Evolutionary conservation across 1,140 invertebrate species (phyloP), one percentile per base, ranked within the genome.

Genomic region (Drosophila burlai): DNA sequence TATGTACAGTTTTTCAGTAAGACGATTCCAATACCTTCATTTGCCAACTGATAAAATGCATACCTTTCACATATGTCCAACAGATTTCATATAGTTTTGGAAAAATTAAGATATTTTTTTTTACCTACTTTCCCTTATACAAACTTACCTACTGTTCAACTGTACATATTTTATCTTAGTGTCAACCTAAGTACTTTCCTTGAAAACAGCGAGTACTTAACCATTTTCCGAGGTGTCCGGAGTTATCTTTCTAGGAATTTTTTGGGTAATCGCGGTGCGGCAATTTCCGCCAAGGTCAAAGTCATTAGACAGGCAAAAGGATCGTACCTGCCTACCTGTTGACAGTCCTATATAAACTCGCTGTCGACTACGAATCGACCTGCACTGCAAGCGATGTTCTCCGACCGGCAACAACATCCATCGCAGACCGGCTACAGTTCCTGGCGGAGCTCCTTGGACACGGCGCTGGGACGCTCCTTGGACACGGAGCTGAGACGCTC

Each of bases 381-480:
- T 87, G 84, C 84, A 87, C 66, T 89, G 55, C 85, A 68, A 87
- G 74, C 68, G 26, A 60, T 55, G 72, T 76, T 50, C 60, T 89
- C 81, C 34, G 40, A 47, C 58, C 45, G 79, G 24, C 59, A 67
- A 76, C 59, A 67, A 76, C 84, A 81, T 64, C 80, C 31, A 59
- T 15, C 29, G 29, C 47, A 24, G 57, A 59, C 34, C 64, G 43
- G 42, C 36, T 26, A 21, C 47, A 38, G 34, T 29, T 18, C 42
- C 43, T 43, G 66, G 26, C 36, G 62, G 55, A 34, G 38, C 54
- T 47, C n/a, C 26, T 65, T 18, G n/a, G n/a, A n/a, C n/a, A n/a
- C n/a, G n/a, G n/a, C n/a, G n/a, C n/a, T n/a, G n/a, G n/a, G n/a
- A n/a, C n/a, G n/a, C n/a, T n/a, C n/a, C n/a, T n/a, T n/a, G 49